A percentile compares a stretch with the other conserved stretches of the same genome.
These are phyloP conservation scores for Galerucella nymphaeae DNA, from an alignment of 2,888 invertebrate genomes.

Conservation along the genomic window DNA sequence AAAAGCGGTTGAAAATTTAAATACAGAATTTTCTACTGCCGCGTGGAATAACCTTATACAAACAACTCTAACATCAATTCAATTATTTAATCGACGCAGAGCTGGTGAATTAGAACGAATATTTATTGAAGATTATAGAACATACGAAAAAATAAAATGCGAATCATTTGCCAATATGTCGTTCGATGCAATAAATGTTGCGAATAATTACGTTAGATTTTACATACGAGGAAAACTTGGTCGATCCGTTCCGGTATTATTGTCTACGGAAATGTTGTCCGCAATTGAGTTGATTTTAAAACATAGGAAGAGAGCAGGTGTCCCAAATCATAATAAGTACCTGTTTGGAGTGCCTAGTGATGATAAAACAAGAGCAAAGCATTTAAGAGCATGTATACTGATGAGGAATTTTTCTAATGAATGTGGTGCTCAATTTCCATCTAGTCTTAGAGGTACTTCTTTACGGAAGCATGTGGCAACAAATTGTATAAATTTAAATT, in stretches of 20 bases:
- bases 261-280: slow-evolving; percentile 6
- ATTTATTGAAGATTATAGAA: slow-evolving; percentile 16
- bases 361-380: not conserved
- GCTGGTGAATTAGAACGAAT: slow-evolving; percentile 15
- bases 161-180: slow-evolving; percentile 18
- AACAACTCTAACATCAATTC: slow-evolving; percentile 19
- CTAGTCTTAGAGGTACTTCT: slow-evolving; percentile 43
- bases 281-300: slow-evolving; percentile 22
- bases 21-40: slow-evolving; percentile 2
- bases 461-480: slow-evolving; percentile 51
- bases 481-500: slow-evolving; percentile 44
- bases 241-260: slow-evolving; percentile 3
- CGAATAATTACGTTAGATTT: slow-evolving; percentile 32
- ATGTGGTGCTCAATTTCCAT: slow-evolving; percentile 47
- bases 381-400: slow-evolving; percentile 48
- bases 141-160: slow-evolving; percentile 18
- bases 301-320: slow-evolving; percentile 20
- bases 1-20: slow-evolving; percentile 7
- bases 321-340: slow-evolving; percentile 25
- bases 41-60: slow-evolving; percentile 16
- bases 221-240: slow-evolving; percentile 27
- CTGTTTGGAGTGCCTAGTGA: slow-evolving; percentile 26
- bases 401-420: slow-evolving; percentile 42
- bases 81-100: slow-evolving; percentile 36
- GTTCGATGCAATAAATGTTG: not conserved